Evolutionary conservation across 2,888 invertebrate genomes (phyloP).

Genomic region (Agapetus fuscipes): DNA sequence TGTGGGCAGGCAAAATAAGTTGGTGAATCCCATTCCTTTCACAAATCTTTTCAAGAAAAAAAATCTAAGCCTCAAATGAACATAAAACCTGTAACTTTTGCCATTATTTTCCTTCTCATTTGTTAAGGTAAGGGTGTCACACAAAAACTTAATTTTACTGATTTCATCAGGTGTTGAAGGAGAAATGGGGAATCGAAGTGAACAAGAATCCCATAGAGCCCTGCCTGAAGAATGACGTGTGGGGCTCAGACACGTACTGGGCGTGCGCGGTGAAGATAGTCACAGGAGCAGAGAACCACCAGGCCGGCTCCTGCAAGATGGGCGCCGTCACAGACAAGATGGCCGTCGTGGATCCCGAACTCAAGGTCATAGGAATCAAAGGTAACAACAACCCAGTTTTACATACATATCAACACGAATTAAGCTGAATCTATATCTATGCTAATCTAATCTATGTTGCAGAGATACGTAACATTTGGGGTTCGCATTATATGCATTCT

Average conservation of each 20-base stretch:
- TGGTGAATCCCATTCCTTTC: no score
- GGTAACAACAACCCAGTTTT: slow-evolving; percentile 30
- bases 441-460: no score
- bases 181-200: slow-evolving; percentile 48
- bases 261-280: slow-evolving; percentile 58
- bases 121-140: no score
- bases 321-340: slow-evolving; percentile 58
- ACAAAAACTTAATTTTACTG: not conserved
- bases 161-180: slow-evolving; percentile 34
- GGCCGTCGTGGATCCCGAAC: slow-evolving; percentile 64
- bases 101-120: no score
- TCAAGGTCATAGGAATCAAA: slow-evolving; percentile 53
- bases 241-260: slow-evolving; percentile 62
- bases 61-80: no score
- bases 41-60: no score
- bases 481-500: no score
- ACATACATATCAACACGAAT: not conserved
- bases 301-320: slow-evolving; percentile 77
- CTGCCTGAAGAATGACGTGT: slow-evolving; percentile 35
- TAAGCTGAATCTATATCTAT: no score
- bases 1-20: no score
- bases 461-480: no score
- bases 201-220: slow-evolving; percentile 38
- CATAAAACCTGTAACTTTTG: no score
- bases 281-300: slow-evolving; percentile 76